Evolutionary conservation across 2,797 vertebrate genomes (phyloP).

Genomic region (Oryzias dopingdopingensis): DNA sequence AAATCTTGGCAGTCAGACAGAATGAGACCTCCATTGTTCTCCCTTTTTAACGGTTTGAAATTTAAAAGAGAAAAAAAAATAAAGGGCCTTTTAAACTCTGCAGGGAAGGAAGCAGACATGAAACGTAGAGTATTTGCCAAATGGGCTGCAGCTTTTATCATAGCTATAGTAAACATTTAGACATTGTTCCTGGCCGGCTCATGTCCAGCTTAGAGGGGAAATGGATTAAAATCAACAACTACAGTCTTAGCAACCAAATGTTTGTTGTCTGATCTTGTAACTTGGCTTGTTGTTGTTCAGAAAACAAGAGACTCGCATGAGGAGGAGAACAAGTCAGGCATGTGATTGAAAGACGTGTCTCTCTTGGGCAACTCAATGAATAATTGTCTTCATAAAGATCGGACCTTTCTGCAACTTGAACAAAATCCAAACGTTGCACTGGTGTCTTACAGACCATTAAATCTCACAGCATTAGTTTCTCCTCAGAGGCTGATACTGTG

Average conservation of each 20-base stretch:
- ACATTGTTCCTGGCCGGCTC: not conserved
- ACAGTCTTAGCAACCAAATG: slow-evolving; percentile 32
- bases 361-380: no score
- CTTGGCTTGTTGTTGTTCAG: slow-evolving; percentile 4
- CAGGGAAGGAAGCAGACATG: not conserved
- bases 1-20: slow-evolving; percentile 65
- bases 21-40: slow-evolving; percentile 33
- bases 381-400: not conserved
- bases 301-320: not conserved
- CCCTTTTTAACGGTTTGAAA: slow-evolving; percentile 30
- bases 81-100: no score
- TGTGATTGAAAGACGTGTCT: not conserved
- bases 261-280: slow-evolving; percentile 1
- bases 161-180: slow-evolving; percentile 46
- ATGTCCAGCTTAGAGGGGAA: not conserved
- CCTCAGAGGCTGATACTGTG: slow-evolving; percentile 20
- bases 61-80: no score
- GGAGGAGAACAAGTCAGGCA: not conserved
- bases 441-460: slow-evolving; percentile 47
- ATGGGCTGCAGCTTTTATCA: slow-evolving; percentile 32
- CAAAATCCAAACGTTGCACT: slow-evolving; percentile 45
- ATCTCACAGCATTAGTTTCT: slow-evolving; percentile 35
- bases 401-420: slow-evolving; percentile 13
- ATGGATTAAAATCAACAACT: slow-evolving; percentile 30
- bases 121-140: slow-evolving; percentile 42